phyloP scores from a whole-genome alignment of 2,797 vertebrate genomes.

The Spinus olivaceus region DNA sequence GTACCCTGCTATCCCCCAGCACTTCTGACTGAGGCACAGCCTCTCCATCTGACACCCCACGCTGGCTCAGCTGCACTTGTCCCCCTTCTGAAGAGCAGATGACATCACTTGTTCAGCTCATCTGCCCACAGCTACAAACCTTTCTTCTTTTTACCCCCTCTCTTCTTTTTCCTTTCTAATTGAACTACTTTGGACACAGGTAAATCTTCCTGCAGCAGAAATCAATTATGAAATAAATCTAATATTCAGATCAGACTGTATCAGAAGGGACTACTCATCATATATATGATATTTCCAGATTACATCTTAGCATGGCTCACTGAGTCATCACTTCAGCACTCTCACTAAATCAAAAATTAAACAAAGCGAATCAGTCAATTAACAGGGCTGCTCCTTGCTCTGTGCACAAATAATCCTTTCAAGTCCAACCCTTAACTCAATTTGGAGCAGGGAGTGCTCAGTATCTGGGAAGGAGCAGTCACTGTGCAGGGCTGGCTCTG shows the following conservation, averaged over 20 bases:
- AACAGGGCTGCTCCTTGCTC: neutral
- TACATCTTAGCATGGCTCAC: slow-evolving; percentile 1
- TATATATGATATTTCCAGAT: slow-evolving; percentile 13
- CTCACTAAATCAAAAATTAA: slow-evolving; percentile 46
- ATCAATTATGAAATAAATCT: slow-evolving; percentile 39
- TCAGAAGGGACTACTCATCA: slow-evolving; percentile 16
- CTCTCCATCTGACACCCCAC: neutral
- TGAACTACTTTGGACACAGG: neutral
- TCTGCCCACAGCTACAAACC: neutral
- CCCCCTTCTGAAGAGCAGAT: neutral
- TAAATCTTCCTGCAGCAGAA: neutral
- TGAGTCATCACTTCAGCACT: slow-evolving; percentile 36
- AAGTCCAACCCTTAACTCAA: neutral
- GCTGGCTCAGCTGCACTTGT: neutral
- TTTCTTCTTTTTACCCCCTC: accelerated
- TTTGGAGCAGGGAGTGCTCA: neutral
- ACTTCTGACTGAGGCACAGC: neutral
- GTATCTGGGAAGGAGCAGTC: neutral
- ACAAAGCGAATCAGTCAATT: slow-evolving; percentile 36
- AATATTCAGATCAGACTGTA: slow-evolving; percentile 28
- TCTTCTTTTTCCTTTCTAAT: neutral
- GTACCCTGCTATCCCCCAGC: neutral
- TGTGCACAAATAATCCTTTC: neutral
- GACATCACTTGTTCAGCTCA: neutral
- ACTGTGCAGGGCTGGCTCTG: neutral